phyloP scores from a whole-genome alignment of 2,113 vertebrate genomes.

The Paramormyrops kingsleyae region DNA sequence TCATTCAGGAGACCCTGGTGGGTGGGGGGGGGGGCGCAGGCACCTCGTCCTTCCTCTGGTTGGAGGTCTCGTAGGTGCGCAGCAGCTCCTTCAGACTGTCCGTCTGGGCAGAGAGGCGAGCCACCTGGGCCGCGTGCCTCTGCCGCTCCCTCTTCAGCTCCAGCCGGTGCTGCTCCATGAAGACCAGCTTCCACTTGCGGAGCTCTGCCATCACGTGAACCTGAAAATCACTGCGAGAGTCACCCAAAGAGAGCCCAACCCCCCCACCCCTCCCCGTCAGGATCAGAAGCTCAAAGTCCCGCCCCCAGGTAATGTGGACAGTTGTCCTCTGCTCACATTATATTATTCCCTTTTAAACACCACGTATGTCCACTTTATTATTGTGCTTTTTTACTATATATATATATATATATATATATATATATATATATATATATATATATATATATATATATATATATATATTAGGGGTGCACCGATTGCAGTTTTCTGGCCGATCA shows the following conservation, averaged over 20 bases:
- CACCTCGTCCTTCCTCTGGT: conserved; percentile 89
- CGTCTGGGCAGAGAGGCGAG: conserved; percentile 63
- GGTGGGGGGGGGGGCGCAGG: neutral
- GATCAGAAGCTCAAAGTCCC: neutral
- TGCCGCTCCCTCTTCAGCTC: conserved; percentile 79
- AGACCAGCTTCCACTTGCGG: conserved; percentile 79
- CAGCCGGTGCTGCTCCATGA: conserved; percentile 74
- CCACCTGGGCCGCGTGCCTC: conserved; percentile 57
- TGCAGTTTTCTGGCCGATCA: no score
- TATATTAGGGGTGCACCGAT: no score
- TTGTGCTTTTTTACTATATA: neutral
- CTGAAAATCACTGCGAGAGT: conserved; percentile 49
- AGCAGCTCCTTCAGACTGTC: conserved; percentile 73
- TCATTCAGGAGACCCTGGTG: neutral
- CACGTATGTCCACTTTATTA: neutral
- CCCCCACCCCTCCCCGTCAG: neutral
- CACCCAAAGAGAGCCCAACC: neutral
- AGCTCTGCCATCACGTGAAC: conserved; percentile 81
- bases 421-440: no score
- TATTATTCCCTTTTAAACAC: neutral
- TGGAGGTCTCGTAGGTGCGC: conserved; percentile 72
- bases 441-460: no score
- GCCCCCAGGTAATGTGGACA: neutral
- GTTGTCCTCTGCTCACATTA: neutral
- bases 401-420: no score